phyloP scores from a whole-genome alignment of 2,888 invertebrate genomes.

The Nematopogon swammerdamellus region DNA sequence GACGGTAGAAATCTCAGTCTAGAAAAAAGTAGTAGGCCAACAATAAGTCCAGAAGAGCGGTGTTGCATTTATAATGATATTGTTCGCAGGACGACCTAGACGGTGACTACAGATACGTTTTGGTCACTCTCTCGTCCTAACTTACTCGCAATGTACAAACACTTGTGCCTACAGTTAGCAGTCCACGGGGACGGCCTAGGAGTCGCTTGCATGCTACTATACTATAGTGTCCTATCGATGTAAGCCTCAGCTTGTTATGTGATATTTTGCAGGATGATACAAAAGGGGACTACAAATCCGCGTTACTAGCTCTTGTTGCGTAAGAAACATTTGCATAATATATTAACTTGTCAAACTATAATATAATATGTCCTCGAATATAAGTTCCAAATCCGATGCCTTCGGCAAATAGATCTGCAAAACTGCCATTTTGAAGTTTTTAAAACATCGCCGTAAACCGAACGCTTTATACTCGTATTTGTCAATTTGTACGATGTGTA shows the following conservation, averaged over 20 bases:
- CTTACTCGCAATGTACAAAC: not conserved
- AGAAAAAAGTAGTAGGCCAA: conserved; percentile 3
- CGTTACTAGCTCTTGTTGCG: conserved; percentile 57
- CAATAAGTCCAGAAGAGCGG: not conserved
- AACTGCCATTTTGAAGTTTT: not conserved
- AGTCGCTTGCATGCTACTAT: conserved; percentile 1
- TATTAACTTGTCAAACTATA: not conserved
- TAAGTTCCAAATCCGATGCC: not conserved
- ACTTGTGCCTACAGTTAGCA: not conserved
- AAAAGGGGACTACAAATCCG: conserved; percentile 67
- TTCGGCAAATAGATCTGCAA: not conserved
- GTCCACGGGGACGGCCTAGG: not conserved
- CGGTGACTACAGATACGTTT: conserved; percentile 65
- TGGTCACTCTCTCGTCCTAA: conserved; percentile 57
- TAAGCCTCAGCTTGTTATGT: conserved; percentile 28
- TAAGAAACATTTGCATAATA: conserved; percentile 31
- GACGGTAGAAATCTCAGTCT: conserved; percentile 7
- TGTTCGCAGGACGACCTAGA: conserved; percentile 64
- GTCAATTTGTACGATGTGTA: no score
- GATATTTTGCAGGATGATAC: conserved; percentile 64
- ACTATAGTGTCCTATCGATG: conserved; percentile 22
- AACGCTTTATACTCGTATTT: not conserved
- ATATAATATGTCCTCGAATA: not conserved
- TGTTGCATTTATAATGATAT: conserved; percentile 31
- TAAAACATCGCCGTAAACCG: not conserved